Evolutionary conservation across 2,113 vertebrate species (phyloP).

Genomic region (Zosterops japonicus): DNA sequence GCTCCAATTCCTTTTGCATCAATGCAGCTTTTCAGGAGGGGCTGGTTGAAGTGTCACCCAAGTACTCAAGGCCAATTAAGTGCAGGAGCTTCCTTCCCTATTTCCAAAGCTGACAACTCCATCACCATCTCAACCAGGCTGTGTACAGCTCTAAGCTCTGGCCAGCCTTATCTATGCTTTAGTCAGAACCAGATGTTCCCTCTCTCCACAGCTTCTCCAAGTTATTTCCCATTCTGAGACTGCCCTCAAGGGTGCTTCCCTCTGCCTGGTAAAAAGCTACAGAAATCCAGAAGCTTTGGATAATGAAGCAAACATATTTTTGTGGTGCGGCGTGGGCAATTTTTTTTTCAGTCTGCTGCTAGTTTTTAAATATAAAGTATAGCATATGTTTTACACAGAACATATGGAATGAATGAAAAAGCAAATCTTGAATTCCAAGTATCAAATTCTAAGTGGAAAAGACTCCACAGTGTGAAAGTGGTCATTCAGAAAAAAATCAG

Average conservation of each 20-base stretch:
- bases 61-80: not conserved
- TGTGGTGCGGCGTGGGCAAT: constrained; percentile 27
- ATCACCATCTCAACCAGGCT: not conserved
- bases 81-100: not conserved
- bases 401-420: constrained; percentile 74
- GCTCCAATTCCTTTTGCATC: not conserved
- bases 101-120: not conserved
- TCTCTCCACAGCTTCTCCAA: not conserved
- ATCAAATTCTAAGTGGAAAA: constrained; percentile 46
- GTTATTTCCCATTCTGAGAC: constrained; percentile 12
- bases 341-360: constrained; percentile 61
- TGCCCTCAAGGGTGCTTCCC: not conserved
- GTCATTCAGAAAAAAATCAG: not conserved
- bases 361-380: constrained; percentile 73
- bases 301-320: constrained; percentile 76
- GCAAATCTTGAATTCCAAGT: constrained; percentile 66
- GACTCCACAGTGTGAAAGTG: constrained; percentile 5
- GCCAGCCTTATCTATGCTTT: not conserved
- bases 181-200: constrained; percentile 36
- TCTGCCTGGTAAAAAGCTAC: not conserved
- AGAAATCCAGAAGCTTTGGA: constrained; percentile 48
- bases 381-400: constrained; percentile 75
- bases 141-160: not conserved
- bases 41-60: not conserved
- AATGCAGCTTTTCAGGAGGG: not conserved